These are phyloP conservation scores for Sternotherus odoratus DNA, from an alignment of 2,797 vertebrate species.

Conservation along the genomic window DNA sequence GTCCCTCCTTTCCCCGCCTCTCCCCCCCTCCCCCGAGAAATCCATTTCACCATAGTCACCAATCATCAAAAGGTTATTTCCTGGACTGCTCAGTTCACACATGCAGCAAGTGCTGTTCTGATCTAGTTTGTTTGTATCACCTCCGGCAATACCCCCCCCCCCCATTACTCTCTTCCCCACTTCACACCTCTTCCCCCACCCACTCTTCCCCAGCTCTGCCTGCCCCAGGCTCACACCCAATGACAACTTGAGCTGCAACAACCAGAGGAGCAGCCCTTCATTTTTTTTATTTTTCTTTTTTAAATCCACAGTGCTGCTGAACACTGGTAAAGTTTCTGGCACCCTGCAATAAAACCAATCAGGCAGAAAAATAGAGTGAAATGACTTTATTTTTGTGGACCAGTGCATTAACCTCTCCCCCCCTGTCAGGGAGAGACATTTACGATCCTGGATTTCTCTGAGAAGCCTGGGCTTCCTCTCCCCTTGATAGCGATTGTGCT, in stretches of 20 bases:
- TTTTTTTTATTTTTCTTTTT: not conserved
- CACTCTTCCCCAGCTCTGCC: not conserved
- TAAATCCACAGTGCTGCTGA: not conserved
- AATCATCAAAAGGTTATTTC: slow-evolving; percentile 47
- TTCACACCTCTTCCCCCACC: not conserved
- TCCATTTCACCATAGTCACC: slow-evolving; percentile 57
- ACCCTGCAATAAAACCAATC: slow-evolving; percentile 29
- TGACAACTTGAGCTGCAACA: not conserved
- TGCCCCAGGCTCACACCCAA: not conserved
- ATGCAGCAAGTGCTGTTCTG: not conserved
- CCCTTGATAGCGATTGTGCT: not conserved
- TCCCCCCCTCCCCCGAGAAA: slow-evolving; percentile 1
- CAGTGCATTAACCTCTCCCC: not conserved
- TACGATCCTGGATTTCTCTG: not conserved
- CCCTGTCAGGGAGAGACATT: not conserved
- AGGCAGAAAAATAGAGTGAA: slow-evolving; percentile 37
- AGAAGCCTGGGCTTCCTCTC: not conserved
- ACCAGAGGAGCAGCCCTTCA: no score
- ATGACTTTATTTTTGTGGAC: slow-evolving; percentile 58
- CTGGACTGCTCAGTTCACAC: slow-evolving; percentile 29
- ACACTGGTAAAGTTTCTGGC: not conserved
- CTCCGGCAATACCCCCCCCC: not conserved
- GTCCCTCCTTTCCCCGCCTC: not conserved
- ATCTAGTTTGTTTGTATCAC: not conserved
- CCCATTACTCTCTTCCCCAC: not conserved